These are phyloP conservation scores for Ispidina picta DNA, from an alignment of 2,797 vertebrate genomes.

Conservation along the genomic window DNA sequence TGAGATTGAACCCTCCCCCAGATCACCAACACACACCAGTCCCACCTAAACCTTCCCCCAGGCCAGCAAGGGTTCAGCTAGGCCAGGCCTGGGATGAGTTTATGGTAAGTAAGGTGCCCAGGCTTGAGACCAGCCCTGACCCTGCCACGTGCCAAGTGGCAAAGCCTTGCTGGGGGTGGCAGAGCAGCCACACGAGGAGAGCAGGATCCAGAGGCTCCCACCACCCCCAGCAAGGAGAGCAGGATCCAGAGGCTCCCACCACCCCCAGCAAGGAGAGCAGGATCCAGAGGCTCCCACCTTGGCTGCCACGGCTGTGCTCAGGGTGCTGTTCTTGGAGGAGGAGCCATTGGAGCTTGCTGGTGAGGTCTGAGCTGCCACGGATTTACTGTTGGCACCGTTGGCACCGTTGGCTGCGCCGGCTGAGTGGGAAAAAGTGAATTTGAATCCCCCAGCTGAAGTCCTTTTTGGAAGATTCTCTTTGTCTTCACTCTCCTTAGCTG, in stretches of 20 bases:
- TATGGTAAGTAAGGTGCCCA: accelerated
- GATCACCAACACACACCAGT: neutral
- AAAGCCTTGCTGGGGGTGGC: neutral
- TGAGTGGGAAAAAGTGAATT: conserved; percentile 84
- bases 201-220: too few relatives aligned
- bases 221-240: too few relatives aligned
- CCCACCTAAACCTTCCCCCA: neutral
- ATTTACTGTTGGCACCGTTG: conserved; percentile 88
- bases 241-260: too few relatives aligned
- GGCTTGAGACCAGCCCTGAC: neutral
- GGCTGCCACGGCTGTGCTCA: conserved; percentile 84
- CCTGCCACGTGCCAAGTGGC: accelerated
- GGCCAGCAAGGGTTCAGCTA: neutral
- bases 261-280: too few relatives aligned
- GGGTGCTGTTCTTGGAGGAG: conserved; percentile 85
- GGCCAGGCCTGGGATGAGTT: neutral
- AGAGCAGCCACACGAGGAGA: too few relatives aligned
- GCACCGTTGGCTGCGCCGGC: conserved; percentile 89
- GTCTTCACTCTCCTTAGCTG: conserved; percentile 88
- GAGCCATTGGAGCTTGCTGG: conserved; percentile 85
- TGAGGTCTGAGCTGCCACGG: conserved; percentile 84
- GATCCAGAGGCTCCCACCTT: conserved; percentile 79
- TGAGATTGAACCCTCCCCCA: accelerated
- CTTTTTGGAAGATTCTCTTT: conserved; percentile 84
- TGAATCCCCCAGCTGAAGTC: conserved; percentile 80